These are phyloP conservation scores for Regulus satrapa DNA, from an alignment of 2,113 vertebrate species.

Conservation along the genomic window DNA sequence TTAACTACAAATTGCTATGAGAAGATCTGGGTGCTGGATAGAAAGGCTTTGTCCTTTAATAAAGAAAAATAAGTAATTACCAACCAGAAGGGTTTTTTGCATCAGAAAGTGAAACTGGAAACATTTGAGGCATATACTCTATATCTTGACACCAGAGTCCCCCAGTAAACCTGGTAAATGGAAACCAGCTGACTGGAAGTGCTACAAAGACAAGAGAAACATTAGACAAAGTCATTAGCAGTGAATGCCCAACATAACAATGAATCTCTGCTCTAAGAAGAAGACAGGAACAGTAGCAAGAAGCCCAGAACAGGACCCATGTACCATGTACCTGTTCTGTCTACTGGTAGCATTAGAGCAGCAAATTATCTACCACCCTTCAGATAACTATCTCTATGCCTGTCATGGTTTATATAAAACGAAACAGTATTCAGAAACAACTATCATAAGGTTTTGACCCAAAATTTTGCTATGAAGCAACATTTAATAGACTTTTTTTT, in stretches of 20 bases:
- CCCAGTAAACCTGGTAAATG: background rate
- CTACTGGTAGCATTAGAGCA: background rate
- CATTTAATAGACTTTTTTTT: background rate
- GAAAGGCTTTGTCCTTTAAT: background rate
- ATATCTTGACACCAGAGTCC: background rate
- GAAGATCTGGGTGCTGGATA: background rate
- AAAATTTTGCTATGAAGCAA: background rate
- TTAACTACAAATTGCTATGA: background rate
- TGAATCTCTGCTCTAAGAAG: background rate
- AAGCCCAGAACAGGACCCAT: rapidly evolving
- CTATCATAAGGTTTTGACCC: background rate
- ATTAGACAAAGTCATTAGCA: background rate
- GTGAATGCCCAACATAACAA: background rate
- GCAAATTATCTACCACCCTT: background rate
- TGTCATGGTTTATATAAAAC: background rate
- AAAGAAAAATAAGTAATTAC: background rate
- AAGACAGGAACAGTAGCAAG: background rate
- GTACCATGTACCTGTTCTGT: background rate
- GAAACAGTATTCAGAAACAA: background rate
- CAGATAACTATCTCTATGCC: background rate
- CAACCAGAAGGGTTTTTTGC: background rate
- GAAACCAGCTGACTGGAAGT: background rate
- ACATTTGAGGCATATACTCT: background rate
- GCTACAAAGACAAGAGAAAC: background rate
- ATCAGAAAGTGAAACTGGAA: background rate